Evolutionary conservation across 2,797 vertebrate species (phyloP).

Genomic region (Premnoplex brunnescens): DNA sequence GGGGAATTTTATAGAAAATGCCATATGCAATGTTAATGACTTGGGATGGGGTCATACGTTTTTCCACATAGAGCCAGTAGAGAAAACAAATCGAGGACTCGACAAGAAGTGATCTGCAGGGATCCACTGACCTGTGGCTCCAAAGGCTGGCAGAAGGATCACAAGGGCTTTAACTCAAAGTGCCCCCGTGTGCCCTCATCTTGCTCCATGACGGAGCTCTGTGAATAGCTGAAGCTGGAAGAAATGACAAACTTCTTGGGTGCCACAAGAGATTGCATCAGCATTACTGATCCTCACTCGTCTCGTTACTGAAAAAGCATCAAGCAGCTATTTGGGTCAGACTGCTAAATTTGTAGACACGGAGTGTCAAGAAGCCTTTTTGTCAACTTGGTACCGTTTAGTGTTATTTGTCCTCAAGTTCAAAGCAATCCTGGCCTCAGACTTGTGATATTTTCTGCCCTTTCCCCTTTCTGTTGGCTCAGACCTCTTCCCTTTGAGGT

Average conservation of each 20-base stretch:
- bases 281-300: conserved; percentile 30
- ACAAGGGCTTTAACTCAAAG: background rate
- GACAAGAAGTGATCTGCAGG: background rate
- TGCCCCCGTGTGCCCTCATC: background rate
- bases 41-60: background rate
- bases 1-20: conserved; percentile 22
- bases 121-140: background rate
- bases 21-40: conserved; percentile 33
- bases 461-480: conserved; percentile 66
- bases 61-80: background rate
- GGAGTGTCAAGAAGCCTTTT: conserved; percentile 60
- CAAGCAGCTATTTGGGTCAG: conserved; percentile 53
- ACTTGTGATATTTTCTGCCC: conserved; percentile 53
- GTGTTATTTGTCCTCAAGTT: conserved; percentile 59
- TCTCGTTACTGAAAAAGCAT: conserved; percentile 24
- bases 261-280: conserved; percentile 47
- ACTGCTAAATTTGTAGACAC: conserved; percentile 49
- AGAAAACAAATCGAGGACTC: background rate
- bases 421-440: conserved; percentile 48
- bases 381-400: conserved; percentile 41
- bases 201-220: background rate
- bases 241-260: conserved; percentile 44
- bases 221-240: background rate
- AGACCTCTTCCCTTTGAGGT: conserved; percentile 65
- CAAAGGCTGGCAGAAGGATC: conserved; percentile 9